These are phyloP conservation scores for Onthophagus taurus DNA, from an alignment of 1,140 invertebrate genomes.

Conservation along the genomic window DNA sequence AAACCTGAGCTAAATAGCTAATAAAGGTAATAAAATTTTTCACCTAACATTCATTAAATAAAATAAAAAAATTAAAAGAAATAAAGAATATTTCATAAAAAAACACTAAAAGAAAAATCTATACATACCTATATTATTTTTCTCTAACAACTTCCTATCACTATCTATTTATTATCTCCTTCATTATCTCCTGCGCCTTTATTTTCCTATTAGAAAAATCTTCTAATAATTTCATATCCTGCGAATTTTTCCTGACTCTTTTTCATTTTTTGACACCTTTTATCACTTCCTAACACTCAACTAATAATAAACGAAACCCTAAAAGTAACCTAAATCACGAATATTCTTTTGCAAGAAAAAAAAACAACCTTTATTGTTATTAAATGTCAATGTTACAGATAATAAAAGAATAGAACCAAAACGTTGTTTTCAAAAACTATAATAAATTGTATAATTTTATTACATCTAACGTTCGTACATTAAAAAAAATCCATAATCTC, in stretches of 20 bases:
- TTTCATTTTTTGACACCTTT: constrained; percentile 5
- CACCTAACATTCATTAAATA: not conserved
- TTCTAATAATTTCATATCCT: constrained; percentile 10
- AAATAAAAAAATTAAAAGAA: constrained; percentile 9
- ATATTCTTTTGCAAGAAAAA: too few species aligned
- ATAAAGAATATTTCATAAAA: too few species aligned
- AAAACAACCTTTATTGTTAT: too few species aligned
- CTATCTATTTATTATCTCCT: constrained; percentile 16
- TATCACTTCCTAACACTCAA: constrained; percentile 2
- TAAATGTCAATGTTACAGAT: too few species aligned
- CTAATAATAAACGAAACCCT: too few species aligned
- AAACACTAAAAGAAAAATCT: constrained; percentile 24
- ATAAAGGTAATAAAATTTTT: constrained; percentile 1
- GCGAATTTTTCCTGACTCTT: constrained; percentile 7
- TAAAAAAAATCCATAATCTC: too few species aligned
- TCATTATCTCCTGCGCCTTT: constrained; percentile 13
- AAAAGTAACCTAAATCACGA: too few species aligned
- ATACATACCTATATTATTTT: constrained; percentile 26
- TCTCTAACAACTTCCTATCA: constrained; percentile 16
- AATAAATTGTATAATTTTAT: too few species aligned
- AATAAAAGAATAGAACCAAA: too few species aligned
- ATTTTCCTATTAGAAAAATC: constrained; percentile 13
- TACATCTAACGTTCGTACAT: too few species aligned
- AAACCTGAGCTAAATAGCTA: constrained; percentile 31
- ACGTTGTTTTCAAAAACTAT: too few species aligned